Evolutionary conservation across 2,797 vertebrate species (phyloP), one percentile per base, ranked within the genome.

Genomic region (Fratercula arctica): DNA sequence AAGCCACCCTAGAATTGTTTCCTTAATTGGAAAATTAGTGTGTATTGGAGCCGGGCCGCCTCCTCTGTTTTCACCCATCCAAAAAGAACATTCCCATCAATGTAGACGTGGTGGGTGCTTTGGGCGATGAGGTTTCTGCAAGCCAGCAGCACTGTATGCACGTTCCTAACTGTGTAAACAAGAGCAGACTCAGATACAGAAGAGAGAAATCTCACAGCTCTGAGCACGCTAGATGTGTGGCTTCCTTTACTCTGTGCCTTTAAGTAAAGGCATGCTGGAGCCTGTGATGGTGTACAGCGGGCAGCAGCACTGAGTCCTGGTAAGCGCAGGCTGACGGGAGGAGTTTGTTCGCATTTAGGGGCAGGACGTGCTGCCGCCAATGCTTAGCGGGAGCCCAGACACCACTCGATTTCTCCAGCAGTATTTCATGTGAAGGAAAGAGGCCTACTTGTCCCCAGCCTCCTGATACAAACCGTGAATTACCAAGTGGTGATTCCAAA

Each of bases 241-340:
- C 43, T 41, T 41, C 39, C 39, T 41, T 41, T 41, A 14, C 39
- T 66, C 57, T 53, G 17, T 57, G 64, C 21, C 57, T 31, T 63
- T 41, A n/a, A 53, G 21, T 16, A 48, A 33, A 60, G 46, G 45
- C 46, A 24, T 12, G 25, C 31, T 24, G 35, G 66, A 66, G 39
- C 11, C 31, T 23, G 8, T 2, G 3, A 3, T 21, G 26, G 37
- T 20, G 21, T 28, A 18, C 25, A 14, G 63, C 0, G 0, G 57
- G 51, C 50, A 57, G 60, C 29, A 51, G 70, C 9, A 2, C 28
- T 5, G 20, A 48, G 6, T 50, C 48, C 61, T 67, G 60, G 3
- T 7, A 13, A 24, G 35, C 4, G n/a, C 50, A 53, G 51, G 63
- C 39, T 29, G 63, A 10, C 26, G 11, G 45, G 16, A 57, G 43